These are phyloP conservation scores for Leptodactylus fallax DNA, from an alignment of 2,797 vertebrate genomes.

Conservation along the genomic window DNA sequence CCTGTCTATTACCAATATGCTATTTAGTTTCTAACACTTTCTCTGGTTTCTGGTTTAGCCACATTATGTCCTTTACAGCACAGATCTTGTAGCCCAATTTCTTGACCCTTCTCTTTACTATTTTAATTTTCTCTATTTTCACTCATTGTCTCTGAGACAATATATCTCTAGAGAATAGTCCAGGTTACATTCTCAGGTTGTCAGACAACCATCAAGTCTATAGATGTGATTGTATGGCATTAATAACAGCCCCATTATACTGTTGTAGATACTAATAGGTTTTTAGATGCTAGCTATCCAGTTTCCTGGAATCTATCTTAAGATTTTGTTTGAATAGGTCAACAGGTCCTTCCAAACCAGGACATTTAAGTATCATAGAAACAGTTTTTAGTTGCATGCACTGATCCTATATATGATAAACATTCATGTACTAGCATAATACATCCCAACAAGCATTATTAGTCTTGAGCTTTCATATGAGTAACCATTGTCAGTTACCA, in stretches of 20 bases:
- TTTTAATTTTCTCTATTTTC: constrained; percentile 1
- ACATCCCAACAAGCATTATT: not conserved
- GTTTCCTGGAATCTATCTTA: not conserved
- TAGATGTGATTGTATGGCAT: constrained; percentile 31
- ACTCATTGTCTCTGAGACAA: constrained; percentile 3
- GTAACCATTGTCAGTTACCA: too few relatives aligned
- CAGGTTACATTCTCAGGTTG: constrained; percentile 25
- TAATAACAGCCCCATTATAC: constrained; percentile 10
- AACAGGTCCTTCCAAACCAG: too few relatives aligned
- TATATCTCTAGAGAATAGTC: constrained; percentile 9
- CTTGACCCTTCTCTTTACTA: not conserved
- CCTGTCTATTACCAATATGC: not conserved
- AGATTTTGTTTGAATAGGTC: not conserved
- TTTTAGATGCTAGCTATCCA: not conserved
- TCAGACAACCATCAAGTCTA: not conserved
- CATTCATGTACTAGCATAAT: not conserved
- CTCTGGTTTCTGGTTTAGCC: not conserved
- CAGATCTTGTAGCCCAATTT: not conserved
- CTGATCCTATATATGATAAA: not conserved
- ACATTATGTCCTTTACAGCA: not conserved
- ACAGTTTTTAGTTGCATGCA: not conserved
- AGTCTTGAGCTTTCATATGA: not conserved
- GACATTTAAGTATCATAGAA: not conserved
- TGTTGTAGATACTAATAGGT: not conserved
- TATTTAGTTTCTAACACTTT: not conserved